phyloP scores from a whole-genome alignment of 2,888 invertebrate genomes.

The Tolmerus cingulatus region DNA sequence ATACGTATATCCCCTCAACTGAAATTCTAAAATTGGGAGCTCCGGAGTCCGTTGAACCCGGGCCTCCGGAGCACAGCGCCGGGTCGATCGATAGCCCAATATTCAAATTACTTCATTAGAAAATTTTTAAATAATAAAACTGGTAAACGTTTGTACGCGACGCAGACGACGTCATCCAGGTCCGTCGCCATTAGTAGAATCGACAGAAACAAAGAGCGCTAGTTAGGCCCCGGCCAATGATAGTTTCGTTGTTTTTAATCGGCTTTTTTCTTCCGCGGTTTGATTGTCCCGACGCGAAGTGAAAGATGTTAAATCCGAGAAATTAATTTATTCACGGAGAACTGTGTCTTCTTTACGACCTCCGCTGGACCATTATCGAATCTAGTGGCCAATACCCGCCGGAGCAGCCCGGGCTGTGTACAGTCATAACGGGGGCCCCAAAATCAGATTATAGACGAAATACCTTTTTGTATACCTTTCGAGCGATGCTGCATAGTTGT shows the following conservation, averaged over 20 bases:
- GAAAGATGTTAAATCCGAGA: constrained; percentile 29
- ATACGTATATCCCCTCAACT: background rate
- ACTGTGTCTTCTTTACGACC: constrained; percentile 36
- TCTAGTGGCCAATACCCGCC: constrained; percentile 6
- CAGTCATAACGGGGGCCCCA: constrained; percentile 1
- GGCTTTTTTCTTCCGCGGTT: constrained; percentile 12
- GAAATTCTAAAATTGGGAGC: background rate
- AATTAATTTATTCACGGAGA: constrained; percentile 39
- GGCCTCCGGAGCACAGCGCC: background rate
- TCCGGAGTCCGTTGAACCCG: background rate
- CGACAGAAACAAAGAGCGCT: constrained; percentile 19
- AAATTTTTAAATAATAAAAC: constrained; percentile 39
- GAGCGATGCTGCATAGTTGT: background rate
- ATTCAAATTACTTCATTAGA: constrained; percentile 41
- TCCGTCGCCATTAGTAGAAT: background rate
- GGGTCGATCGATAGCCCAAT: constrained; percentile 35
- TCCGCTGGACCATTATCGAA: constrained; percentile 31
- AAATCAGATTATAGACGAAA: constrained; percentile 7
- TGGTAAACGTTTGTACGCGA: constrained; percentile 14
- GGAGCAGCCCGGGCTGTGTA: background rate
- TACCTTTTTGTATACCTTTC: background rate
- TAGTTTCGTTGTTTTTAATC: constrained; percentile 33
- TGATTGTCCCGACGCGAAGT: constrained; percentile 22
- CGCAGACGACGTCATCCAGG: background rate
- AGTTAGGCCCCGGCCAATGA: constrained; percentile 4